Evolutionary conservation across 2,797 vertebrate species (phyloP), one percentile per base, ranked within the genome.

Genomic region (Buceros bicornis): DNA sequence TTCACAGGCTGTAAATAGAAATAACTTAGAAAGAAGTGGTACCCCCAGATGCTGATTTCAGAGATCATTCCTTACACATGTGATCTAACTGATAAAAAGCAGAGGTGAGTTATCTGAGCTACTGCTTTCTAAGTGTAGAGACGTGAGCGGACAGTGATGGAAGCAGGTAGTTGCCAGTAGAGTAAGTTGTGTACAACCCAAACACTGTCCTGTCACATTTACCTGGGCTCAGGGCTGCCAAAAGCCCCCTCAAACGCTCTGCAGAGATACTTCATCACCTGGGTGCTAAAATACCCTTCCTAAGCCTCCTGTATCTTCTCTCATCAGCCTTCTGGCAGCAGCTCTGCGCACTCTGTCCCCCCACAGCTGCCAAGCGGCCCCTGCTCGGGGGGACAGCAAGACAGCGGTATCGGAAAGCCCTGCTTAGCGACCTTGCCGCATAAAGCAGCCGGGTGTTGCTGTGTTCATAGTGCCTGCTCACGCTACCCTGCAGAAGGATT

Each of bases 301-400:
- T 43, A n/a, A 37, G 20, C 31, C 47, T 85, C 45, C 77, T 24
- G 5, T 14, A 14, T 45, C 24, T 42, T 40, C 43, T 25, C 50
- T 40, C 21, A 29, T 20, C 42, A 31, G 35, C 26, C 47, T 33
- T 33, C 64, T 25, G 4, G 0, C 43, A 33, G 48, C 13, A 24
- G 35, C 48, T 48, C 19, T 10, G 24, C n/a, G 3, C 6, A 0
- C 28, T 18, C 40, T 25, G 50, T n/a, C 10, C 43, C 33, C 33
- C 10, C 24, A 11, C 45, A 47, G 25, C 19, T 28, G 21, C 50
- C 14, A 19, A 15, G 37, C 2, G 0, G 29, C 48, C 33, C 25
- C 35, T 40, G 21, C 24, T 17, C 0, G 0, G 33, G 26, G 42
- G 15, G 54, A 13, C 60, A 16, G 1, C 2, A 2, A 20, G 33